These are phyloP conservation scores for Polydesmus complanatus DNA, from an alignment of 2,888 invertebrate species.

Conservation along the genomic window DNA sequence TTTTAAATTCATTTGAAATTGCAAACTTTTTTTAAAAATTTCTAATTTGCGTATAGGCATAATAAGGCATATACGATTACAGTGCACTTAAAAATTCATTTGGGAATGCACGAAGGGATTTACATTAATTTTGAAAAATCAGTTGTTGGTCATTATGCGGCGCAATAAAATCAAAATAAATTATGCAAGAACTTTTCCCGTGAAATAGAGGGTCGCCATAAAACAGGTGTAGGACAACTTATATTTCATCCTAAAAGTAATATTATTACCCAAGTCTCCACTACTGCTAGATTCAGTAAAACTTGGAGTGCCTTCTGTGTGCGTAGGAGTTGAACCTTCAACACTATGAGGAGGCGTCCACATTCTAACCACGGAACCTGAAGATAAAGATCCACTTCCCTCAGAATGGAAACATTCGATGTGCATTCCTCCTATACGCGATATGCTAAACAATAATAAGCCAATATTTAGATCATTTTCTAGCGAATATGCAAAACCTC, in stretches of 20 bases:
- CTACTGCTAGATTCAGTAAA: conserved; percentile 88
- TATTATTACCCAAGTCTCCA: conserved; percentile 25
- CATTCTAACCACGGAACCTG: conserved; percentile 21
- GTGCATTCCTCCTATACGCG: background rate
- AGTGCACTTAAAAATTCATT: no score
- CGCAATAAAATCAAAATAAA: no score
- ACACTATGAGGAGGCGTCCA: conserved; percentile 32
- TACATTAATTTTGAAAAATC: no score
- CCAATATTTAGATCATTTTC: background rate
- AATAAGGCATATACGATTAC: no score
- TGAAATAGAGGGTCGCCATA: no score
- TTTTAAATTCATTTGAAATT: no score
- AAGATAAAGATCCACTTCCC: conserved; percentile 23
- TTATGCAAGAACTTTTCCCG: no score
- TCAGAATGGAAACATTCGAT: conserved; percentile 18
- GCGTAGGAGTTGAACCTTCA: conserved; percentile 65
- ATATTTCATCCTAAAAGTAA: background rate
- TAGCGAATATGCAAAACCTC: background rate
- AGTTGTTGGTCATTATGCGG: no score
- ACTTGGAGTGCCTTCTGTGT: conserved; percentile 96
- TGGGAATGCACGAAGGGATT: no score
- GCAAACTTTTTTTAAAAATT: no score
- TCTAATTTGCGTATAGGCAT: no score
- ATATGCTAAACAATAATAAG: background rate
- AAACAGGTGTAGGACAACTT: no score